Evolutionary conservation across 2,888 invertebrate species (phyloP).

Genomic region (Lucinisca nassula): DNA sequence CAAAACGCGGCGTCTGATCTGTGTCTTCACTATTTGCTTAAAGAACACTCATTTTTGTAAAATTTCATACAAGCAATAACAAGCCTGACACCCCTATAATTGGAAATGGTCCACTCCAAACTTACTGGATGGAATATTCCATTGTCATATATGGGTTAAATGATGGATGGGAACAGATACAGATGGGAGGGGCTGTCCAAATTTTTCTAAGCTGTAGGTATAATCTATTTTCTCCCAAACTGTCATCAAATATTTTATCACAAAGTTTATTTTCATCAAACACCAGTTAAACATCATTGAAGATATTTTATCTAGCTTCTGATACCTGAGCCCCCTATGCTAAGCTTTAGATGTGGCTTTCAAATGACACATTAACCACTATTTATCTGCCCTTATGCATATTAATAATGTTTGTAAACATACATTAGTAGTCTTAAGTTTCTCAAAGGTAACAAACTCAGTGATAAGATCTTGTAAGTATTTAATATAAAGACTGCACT

Average conservation of each 20-base stretch:
- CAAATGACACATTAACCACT: constrained; percentile 1
- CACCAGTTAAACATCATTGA: not conserved
- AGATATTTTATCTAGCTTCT: not conserved
- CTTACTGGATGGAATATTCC: too few species aligned
- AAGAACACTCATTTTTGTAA: too few species aligned
- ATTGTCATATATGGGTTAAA: too few species aligned
- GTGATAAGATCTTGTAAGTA: not conserved
- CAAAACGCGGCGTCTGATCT: too few species aligned
- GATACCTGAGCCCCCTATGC: not conserved
- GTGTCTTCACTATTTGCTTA: too few species aligned
- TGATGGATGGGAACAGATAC: not conserved
- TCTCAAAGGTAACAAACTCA: not conserved
- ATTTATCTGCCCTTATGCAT: constrained; percentile 6
- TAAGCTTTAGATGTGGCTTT: constrained; percentile 1
- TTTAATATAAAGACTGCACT: not conserved
- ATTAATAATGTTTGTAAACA: constrained; percentile 9
- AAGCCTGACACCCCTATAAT: too few species aligned
- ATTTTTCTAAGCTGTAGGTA: constrained; percentile 1
- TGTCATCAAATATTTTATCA: constrained; percentile 2
- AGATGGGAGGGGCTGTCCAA: not conserved
- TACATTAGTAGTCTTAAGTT: not conserved
- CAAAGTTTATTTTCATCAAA: not conserved
- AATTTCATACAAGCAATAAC: too few species aligned
- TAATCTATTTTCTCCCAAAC: not conserved
- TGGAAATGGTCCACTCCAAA: too few species aligned